phyloP scores from a whole-genome alignment of 2,113 vertebrate species.

The Osmerus mordax region DNA sequence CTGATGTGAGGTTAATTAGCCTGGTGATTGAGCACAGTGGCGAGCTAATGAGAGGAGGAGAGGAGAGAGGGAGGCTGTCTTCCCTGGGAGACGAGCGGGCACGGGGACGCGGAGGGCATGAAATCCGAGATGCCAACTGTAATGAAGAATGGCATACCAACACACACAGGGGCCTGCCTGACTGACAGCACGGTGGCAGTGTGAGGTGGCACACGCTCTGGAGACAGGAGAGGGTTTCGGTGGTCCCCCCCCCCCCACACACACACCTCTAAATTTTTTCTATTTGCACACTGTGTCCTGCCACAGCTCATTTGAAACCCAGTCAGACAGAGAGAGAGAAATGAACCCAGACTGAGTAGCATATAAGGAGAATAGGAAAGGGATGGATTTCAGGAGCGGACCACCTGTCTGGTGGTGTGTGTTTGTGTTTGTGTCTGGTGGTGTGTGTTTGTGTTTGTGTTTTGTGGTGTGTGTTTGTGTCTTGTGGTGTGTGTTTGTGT shows the following conservation, averaged over 20 bases:
- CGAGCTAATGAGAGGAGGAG: slow-evolving; percentile 70
- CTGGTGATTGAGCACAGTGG: slow-evolving; percentile 73
- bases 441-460: too few relatives aligned
- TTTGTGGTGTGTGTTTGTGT: too few relatives aligned
- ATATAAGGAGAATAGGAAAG: slow-evolving; percentile 42
- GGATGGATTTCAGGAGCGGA: slow-evolving; percentile 19
- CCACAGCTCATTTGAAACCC: slow-evolving; percentile 72
- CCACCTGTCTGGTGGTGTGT: slow-evolving; percentile 1
- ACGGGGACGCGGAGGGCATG: slow-evolving; percentile 90
- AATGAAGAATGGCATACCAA: slow-evolving; percentile 92
- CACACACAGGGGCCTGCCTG: slow-evolving; percentile 76
- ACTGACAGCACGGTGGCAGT: slow-evolving; percentile 82
- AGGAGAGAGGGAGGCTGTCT: slow-evolving; percentile 66
- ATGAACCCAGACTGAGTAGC: slow-evolving; percentile 28
- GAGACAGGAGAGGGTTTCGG: slow-evolving; percentile 50
- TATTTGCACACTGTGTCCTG: slow-evolving; percentile 56
- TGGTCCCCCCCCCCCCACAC: slow-evolving; percentile 24
- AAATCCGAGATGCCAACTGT: slow-evolving; percentile 98
- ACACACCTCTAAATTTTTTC: slow-evolving; percentile 57
- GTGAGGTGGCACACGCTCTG: slow-evolving; percentile 65
- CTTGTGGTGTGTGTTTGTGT: too few relatives aligned
- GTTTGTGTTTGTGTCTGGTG: slow-evolving; percentile 17
- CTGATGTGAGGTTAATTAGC: slow-evolving; percentile 78
- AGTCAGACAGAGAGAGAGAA: slow-evolving; percentile 57
- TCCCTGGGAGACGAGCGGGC: slow-evolving; percentile 84